Conservation (phyloP, 2,797 vertebrate species). For the Synaphobranchus kaupii region DNA sequence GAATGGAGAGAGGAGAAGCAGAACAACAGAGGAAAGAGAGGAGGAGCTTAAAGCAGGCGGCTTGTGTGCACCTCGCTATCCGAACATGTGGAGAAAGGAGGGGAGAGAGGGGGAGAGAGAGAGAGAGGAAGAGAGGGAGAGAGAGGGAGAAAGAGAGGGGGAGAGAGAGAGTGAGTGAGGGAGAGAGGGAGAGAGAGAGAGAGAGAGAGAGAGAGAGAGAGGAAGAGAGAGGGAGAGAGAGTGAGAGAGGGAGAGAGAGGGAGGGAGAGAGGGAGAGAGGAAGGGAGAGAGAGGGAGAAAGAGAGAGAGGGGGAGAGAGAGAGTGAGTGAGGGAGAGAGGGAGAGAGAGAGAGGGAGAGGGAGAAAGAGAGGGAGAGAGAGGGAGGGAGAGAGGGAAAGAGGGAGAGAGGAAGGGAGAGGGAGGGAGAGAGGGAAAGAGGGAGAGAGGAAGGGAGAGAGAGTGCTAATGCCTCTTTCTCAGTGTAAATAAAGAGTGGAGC, state of each 20-base stretch:
- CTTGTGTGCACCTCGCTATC: neutral
- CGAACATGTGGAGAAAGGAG: neutral
- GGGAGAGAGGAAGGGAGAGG: constrained; percentile 2
- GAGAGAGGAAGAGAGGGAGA: neutral
- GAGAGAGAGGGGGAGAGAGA: neutral
- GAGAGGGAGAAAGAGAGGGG: neutral
- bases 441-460: constrained; percentile 64
- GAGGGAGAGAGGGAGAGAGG: neutral
- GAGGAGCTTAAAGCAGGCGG: too few species aligned
- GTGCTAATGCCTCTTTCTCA: constrained; percentile 83
- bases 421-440: constrained; percentile 42
- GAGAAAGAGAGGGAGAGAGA: neutral
- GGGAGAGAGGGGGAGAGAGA: neutral
- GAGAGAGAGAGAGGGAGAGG: constrained; percentile 65
- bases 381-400: neutral
- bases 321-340: constrained; percentile 42
- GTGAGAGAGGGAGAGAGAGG: constrained; percentile 62
- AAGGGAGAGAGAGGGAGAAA: neutral
- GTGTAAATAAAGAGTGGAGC: constrained; percentile 85
- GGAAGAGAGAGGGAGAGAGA: constrained; percentile 14
- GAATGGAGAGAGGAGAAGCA: neutral
- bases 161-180: neutral
- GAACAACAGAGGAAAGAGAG: neutral
- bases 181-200: neutral
- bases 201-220: neutral